phyloP scores from a whole-genome alignment of 2,888 invertebrate genomes.

The Cryptocephalus primarius region DNA sequence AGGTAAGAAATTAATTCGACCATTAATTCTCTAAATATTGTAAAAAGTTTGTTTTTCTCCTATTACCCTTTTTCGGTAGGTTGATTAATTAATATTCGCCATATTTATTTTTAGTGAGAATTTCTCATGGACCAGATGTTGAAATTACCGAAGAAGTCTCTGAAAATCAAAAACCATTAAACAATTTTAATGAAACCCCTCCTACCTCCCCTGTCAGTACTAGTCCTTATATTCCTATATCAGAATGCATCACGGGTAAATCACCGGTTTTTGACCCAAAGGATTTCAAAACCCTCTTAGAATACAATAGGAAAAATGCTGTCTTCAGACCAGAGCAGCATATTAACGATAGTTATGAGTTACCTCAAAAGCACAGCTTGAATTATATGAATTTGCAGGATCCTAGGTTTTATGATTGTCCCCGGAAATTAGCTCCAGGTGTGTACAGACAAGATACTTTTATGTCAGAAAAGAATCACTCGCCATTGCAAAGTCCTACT shows the following conservation, averaged over 20 bases:
- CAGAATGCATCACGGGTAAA: slow-evolving; percentile 81
- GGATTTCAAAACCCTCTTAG: slow-evolving; percentile 27
- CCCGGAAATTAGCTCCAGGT: slow-evolving; percentile 24
- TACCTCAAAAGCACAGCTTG: slow-evolving; percentile 27
- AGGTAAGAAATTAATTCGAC: slow-evolving; percentile 15
- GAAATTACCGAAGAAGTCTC: slow-evolving; percentile 19
- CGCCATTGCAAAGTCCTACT: slow-evolving; percentile 52
- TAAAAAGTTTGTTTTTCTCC: too few relatives aligned
- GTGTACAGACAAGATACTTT: slow-evolving; percentile 5
- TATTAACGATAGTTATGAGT: slow-evolving; percentile 15
- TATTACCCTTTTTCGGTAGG: too few relatives aligned
- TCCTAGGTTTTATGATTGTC: slow-evolving; percentile 45
- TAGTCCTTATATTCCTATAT: slow-evolving; percentile 85
- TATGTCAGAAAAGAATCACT: slow-evolving; percentile 26
- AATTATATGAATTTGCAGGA: slow-evolving; percentile 35
- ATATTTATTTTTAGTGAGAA: slow-evolving; percentile 6
- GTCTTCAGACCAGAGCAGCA: slow-evolving; percentile 15
- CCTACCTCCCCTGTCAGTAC: slow-evolving; percentile 56
- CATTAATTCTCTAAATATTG: too few relatives aligned
- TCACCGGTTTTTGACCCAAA: slow-evolving; percentile 25
- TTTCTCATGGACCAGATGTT: slow-evolving; percentile 14
- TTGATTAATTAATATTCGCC: too few relatives aligned
- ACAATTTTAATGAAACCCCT: slow-evolving; percentile 41
- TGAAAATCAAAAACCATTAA: slow-evolving; percentile 9
- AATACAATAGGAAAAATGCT: slow-evolving; percentile 26